Base-by-base conservation (phyloP, 1,140 invertebrate species). In the Diachasmimorpha longicaudata region DNA sequence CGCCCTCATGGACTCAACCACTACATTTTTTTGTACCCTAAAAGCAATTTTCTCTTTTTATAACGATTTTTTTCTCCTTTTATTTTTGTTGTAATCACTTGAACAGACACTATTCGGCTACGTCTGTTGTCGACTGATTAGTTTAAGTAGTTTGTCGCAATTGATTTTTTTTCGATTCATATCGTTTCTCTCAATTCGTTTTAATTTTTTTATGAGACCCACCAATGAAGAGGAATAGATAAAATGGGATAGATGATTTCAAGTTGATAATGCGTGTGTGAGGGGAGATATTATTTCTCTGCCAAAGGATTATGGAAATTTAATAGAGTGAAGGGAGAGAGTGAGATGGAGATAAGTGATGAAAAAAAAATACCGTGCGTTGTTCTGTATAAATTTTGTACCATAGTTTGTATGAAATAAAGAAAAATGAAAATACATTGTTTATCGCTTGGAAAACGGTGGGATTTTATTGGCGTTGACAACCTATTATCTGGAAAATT, bases 351-450 rank as follows among this genome's bases (percentile, higher is more conserved):
- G 79, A 77, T 63, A 77, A 84, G 74, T 55, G 77, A 79, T 76
- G 79, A 81, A 72, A 80, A 72, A n/a, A 81, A 85, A 87, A 63
- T 63, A 63, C 80, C 82, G 83, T 86, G 84, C 85, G 84, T 88
- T 88, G 84, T 87, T 88, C 84, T 88, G 87, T 88, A 87, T 87
- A 88, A 88, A 88, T 90, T 90, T 90, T 90, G 88, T 90, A 90
- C 87, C 85, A 90, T 90, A 90, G 88, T 89, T 89, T 90, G 86
- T 90, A 89, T 88, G 83, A 89, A 90, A 89, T 88, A 89, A 88
- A 89, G 39, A 73, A 55, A 63, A 63, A 63, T 63, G 58, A 77
- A 77, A 77, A 87, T 86, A 84, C 81, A 86, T 86, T 89, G 87
- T 89, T 89, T 88, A 89, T 88, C 87, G 88, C 88, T 89, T 89